Evolutionary conservation across 2,888 invertebrate genomes (phyloP), one percentile per base, ranked within the genome.

Genomic region (Drosophila antonietae): DNA sequence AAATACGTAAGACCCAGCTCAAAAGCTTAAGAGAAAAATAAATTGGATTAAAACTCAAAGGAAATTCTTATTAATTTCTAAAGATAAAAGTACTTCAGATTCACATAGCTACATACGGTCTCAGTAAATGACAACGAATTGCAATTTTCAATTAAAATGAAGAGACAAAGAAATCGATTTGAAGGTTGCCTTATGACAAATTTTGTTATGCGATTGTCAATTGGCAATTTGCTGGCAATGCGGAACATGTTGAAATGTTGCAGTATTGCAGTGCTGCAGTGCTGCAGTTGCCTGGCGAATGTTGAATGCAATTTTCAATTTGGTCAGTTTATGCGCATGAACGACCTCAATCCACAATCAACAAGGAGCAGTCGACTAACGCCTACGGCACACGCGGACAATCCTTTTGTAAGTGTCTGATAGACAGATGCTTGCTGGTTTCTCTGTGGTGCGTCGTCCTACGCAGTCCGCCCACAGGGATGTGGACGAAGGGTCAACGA

Each of bases 401-500:
- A 79, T 76, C 76, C 76, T 76, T 75, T 76, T 74, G 75, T 78
- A 23, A 33, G 61, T 33, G 43, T 20, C 20, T 51, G 59, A 77
- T 56, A 63, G 73, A 67, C 57, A 78, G 77, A 76, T 71, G 71
- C 33, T 53, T 51, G 56, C 12, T 51, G 31, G 33, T 12, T 9
- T 41, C 37, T 78, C 52, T 64, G 73, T 56, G 18, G 31, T 18
- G 28, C 28, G 53, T 68, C 68, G 78, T 78, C 78, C 80, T 80
- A 73, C 80, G 39, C 47, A 61, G 49, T 31, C 59, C 53, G 78
- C 63, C 80, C 78, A 80, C 64, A 72, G 78, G 65, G 37, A 8
- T 14, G 47, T 28, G 8, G 47, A 8, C 20, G 55, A 20, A 69
- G 83, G 80, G 80, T 80, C 80, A 80, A 82, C 58, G 80, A 82